A percentile compares a stretch with the other conserved stretches of the same genome.
Conservation (phyloP, 1,140 invertebrate species). For the Popillia japonica region DNA sequence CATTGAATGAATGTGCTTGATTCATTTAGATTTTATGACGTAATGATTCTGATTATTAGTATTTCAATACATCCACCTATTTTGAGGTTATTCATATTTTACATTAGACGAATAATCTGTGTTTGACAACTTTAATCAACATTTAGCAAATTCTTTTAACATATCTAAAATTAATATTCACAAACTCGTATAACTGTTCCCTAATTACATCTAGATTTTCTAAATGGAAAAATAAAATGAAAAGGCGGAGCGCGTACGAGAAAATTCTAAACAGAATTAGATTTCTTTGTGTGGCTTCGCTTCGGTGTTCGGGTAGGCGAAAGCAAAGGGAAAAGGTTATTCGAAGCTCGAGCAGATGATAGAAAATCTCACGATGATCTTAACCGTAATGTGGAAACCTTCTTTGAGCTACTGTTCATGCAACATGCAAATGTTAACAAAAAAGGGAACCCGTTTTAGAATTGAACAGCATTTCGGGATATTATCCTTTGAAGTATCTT, state of each 20-base stretch:
- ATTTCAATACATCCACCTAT: too few species aligned
- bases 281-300: conserved; percentile 21
- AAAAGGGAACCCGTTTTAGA: conserved; percentile 8
- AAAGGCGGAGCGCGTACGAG: background rate
- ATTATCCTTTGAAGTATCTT: background rate
- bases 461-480: conserved; percentile 10
- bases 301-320: background rate
- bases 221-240: background rate
- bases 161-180: too few species aligned
- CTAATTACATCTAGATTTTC: background rate
- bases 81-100: too few species aligned
- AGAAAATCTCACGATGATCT: conserved; percentile 27
- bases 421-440: conserved; percentile 32
- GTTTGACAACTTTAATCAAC: too few species aligned
- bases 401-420: conserved; percentile 20
- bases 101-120: too few species aligned
- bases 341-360: conserved; percentile 15
- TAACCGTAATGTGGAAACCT: conserved; percentile 21
- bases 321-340: conserved; percentile 13
- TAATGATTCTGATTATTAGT: too few species aligned
- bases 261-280: conserved; percentile 21
- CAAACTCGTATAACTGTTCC: background rate
- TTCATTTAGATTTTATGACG: too few species aligned
- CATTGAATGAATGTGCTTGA: too few species aligned
- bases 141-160: too few species aligned